Base-by-base conservation (phyloP, 2,888 invertebrate genomes). In the Hypolimnas misippus region DNA sequence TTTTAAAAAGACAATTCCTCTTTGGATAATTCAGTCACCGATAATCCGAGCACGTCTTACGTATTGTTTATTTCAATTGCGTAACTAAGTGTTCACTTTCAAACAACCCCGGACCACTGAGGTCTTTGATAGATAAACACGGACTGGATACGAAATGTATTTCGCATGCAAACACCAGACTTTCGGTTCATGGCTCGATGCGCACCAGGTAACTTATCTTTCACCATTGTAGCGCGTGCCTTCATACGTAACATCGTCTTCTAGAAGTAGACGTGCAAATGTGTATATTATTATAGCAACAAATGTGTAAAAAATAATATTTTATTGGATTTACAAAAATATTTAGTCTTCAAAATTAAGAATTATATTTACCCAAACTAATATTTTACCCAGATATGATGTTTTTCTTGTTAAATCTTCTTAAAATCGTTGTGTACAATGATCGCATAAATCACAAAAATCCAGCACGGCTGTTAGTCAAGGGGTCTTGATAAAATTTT, bases 181-280 rank as follows among this genome's bases (percentile, higher is more conserved):
- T 91, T 91, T 91, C 91, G 90, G 91, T 90, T 91, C 88, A 90
- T 89, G 87, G 82, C 80, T 89, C 90, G 92, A 89, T 92, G 89
- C 92, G 84, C 92, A 87, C 86, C 90, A 92, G 86, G 90, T 84
- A 87, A 90, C 86, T 87, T 90, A 86, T 92, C 92, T 92, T 92
- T 92, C 92, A 92, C 92, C 91, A 92, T 92, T 92, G 92, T 91
- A 82, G 88, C 87, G 83, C 86, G 86, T 86, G 88, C 87, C 82
- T 76, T 75, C 74, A 77, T 73, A 77, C 80, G 80, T 82, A 82
- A 83, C 80, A 76, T 77, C 73, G 70, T 70, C 69, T 70, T 68
- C 62, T 70, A 63, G 64, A 69, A 65, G 67, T 73, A 88, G 89
- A 87, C 69, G 74, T 68, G 76, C 67, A 75, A 78, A 51, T 81